Conservation (phyloP, 2,888 invertebrate genomes). For the Chaetogeoica ovagalla region DNA sequence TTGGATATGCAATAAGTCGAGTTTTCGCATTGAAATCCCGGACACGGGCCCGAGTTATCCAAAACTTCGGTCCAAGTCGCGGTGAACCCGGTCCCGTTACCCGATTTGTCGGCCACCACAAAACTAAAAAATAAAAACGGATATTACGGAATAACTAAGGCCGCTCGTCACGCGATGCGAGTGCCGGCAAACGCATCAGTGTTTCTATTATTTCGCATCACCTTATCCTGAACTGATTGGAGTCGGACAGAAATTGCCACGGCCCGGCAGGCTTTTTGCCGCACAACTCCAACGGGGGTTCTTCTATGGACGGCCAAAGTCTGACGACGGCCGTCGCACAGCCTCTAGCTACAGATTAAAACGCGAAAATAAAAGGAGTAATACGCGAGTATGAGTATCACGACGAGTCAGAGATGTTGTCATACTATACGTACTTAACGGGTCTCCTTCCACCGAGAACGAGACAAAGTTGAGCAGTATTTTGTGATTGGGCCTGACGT, state of each 20-base stretch:
- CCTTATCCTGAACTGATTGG: slow-evolving; percentile 85
- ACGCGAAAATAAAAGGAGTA: background rate
- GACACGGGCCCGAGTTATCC: slow-evolving; percentile 62
- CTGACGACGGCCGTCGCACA: slow-evolving; percentile 90
- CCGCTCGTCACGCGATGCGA: too few species aligned
- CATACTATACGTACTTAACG: slow-evolving; percentile 72
- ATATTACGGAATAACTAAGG: too few species aligned
- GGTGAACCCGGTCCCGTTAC: slow-evolving; percentile 90
- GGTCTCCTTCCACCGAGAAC: slow-evolving; percentile 93
- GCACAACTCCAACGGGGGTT: slow-evolving; percentile 84
- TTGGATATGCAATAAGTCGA: slow-evolving; percentile 79
- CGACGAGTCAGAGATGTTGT: too few species aligned
- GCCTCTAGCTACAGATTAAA: slow-evolving; percentile 70
- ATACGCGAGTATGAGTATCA: background rate
- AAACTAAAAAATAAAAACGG: slow-evolving; percentile 67
- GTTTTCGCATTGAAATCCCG: slow-evolving; percentile 72
- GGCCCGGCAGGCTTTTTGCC: slow-evolving; percentile 80
- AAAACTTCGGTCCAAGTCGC: slow-evolving; percentile 92
- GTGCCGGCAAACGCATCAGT: too few species aligned
- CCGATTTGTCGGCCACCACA: slow-evolving; percentile 91
- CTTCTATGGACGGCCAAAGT: slow-evolving; percentile 81
- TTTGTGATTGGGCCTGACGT: slow-evolving; percentile 80
- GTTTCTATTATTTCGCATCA: slow-evolving; percentile 60
- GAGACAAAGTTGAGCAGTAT: slow-evolving; percentile 88
- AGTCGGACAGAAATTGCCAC: slow-evolving; percentile 84